Evolutionary conservation across 1,140 invertebrate genomes (phyloP), one percentile per base, ranked within the genome.

Genomic region (Eufriesea mexicana): DNA sequence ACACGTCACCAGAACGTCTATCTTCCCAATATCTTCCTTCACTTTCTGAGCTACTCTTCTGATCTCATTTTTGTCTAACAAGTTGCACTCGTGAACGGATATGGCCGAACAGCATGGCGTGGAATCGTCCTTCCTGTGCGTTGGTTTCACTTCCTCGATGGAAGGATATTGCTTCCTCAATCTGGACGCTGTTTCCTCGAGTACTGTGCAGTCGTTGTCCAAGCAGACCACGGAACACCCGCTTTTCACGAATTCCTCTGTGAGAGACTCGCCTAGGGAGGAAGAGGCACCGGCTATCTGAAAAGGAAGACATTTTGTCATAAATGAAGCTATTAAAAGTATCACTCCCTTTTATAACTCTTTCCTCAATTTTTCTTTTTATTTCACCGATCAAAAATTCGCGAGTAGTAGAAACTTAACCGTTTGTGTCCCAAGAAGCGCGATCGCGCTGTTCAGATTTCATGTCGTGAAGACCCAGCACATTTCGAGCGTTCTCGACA

Each of bases 1-100:
- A 71, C 94, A 94, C n/a, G 92, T 94, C 9, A 95, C 88, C 9
- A 95, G 85, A 2, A 94, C 84, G 68, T 95, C 93, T 45, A 95
- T 79, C 2, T 77, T 82, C 0, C 93, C 94, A 35, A 95, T 35
- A 5, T 94, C 93, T 18, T 91, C 84, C 59, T 91, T 89, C 35
- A 95, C 82, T 73, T 89, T 92, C 25, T 81, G 78, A 10, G 91
- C 93, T 0, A 93, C 67, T 8, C 76, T 83, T 4, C 82, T 83
- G 23, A 94, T 92, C 2, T 91, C 84, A 9, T 90, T 74, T 23
- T 84, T 88, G 20, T 93, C 88, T 57, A 89, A 80, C 0, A 94
- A 70, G 71, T 94, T 76, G 71, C 93, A 94, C 54, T 87, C 83
- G 76, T 94, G 94, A 4, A 84, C 45, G 4, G 35, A 16, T 25